Conservation (phyloP, 2,888 invertebrate species). For the Schizotus pectinicornis region DNA sequence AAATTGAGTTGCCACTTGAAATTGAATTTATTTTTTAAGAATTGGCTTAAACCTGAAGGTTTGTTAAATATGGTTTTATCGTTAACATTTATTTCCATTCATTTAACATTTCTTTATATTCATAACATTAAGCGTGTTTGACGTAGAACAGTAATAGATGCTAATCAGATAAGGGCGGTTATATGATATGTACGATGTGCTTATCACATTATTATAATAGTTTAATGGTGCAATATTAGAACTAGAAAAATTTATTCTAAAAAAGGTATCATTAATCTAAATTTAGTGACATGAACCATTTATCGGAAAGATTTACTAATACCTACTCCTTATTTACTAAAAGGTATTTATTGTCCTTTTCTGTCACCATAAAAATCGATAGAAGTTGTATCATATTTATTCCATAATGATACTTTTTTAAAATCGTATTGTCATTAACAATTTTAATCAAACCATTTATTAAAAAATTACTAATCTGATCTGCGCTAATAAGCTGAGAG, state of each 20-base stretch:
- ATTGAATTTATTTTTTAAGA: too few relatives aligned
- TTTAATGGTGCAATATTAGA: neutral
- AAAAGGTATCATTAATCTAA: neutral
- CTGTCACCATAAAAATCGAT: neutral
- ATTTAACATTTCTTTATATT: too few relatives aligned
- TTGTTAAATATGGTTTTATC: too few relatives aligned
- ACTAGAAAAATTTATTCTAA: neutral
- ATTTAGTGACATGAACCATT: neutral
- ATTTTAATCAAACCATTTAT: neutral
- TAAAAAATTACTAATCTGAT: neutral
- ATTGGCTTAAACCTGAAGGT: too few relatives aligned
- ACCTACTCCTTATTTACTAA: neutral
- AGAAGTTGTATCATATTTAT: neutral
- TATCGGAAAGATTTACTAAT: neutral
- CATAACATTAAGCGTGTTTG: too few relatives aligned
- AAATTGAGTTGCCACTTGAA: too few relatives aligned
- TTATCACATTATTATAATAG: neutral
- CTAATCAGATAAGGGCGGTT: too few relatives aligned
- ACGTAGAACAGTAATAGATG: too few relatives aligned
- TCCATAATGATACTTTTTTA: neutral
- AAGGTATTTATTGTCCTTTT: constrained; percentile 3
- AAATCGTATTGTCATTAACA: neutral
- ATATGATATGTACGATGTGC: too few relatives aligned
- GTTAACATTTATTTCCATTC: too few relatives aligned
- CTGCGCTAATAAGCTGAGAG: too few relatives aligned